Evolutionary conservation across 2,797 vertebrate genomes (phyloP).

Genomic region (Cryptoblepharus egeriae): DNA sequence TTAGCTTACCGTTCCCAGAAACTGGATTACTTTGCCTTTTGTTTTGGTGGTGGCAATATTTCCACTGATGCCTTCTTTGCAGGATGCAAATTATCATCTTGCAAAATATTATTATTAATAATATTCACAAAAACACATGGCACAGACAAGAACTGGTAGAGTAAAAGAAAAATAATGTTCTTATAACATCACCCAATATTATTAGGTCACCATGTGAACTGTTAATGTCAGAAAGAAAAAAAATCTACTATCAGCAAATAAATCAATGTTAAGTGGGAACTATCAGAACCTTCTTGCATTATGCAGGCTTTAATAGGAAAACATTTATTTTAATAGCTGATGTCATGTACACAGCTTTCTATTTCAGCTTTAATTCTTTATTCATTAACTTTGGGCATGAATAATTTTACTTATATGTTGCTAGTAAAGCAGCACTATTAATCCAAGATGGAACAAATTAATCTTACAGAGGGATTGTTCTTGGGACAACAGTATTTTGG

Average conservation of each 20-base stretch:
- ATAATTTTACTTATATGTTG: not conserved
- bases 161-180: not conserved
- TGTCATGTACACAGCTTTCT: constrained; percentile 14
- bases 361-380: not conserved
- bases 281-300: not conserved
- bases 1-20: constrained; percentile 78
- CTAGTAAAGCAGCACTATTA: constrained; percentile 12
- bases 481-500: constrained; percentile 19
- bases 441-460: not conserved
- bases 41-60: constrained; percentile 72
- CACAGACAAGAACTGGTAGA: not conserved
- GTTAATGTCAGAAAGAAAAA: constrained; percentile 9
- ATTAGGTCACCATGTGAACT: not conserved
- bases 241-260: not conserved
- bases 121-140: constrained; percentile 4
- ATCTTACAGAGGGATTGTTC: constrained; percentile 9
- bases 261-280: constrained; percentile 29
- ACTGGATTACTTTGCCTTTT: constrained; percentile 71
- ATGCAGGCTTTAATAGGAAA: not conserved
- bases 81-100: constrained; percentile 57
- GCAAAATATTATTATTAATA: constrained; percentile 51
- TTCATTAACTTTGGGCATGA: constrained; percentile 18
- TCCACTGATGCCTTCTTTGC: constrained; percentile 67
- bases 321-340: not conserved
- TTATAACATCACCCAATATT: not conserved